phyloP scores from a whole-genome alignment of 1,140 invertebrate genomes.

The Xylocopa sonorina region DNA sequence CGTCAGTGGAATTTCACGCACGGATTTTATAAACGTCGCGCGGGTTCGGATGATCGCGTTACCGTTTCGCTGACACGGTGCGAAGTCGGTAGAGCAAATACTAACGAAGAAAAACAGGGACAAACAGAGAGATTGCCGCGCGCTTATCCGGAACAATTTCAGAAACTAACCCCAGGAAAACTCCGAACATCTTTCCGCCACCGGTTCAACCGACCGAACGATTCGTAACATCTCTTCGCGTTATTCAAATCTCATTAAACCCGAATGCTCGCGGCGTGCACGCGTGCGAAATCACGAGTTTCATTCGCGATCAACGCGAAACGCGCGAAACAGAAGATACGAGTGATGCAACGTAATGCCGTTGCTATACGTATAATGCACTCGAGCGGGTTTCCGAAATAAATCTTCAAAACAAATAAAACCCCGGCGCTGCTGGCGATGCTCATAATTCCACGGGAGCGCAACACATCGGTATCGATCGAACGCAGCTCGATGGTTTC shows the following conservation, averaged over 20 bases:
- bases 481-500: conserved; percentile 49
- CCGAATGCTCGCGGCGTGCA: background rate
- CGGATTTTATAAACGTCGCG: background rate
- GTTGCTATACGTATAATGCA: conserved; percentile 30
- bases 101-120: too few species aligned
- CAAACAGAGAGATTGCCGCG: background rate
- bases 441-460: conserved; percentile 62
- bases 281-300: conserved; percentile 4
- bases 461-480: conserved; percentile 59
- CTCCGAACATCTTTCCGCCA: too few species aligned
- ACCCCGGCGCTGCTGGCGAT: conserved; percentile 41
- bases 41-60: background rate
- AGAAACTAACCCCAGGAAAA: too few species aligned
- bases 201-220: background rate
- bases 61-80: background rate
- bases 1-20: background rate
- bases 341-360: conserved; percentile 28
- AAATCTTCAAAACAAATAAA: conserved; percentile 63
- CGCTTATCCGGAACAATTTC: too few species aligned
- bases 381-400: conserved; percentile 57
- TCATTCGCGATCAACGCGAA: background rate
- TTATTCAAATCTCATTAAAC: conserved; percentile 36
- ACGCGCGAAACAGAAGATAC: conserved; percentile 6
- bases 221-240: background rate
- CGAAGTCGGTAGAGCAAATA: background rate